phyloP scores from a whole-genome alignment of 2,113 vertebrate species.

The Tragelaphus buxtoni region DNA sequence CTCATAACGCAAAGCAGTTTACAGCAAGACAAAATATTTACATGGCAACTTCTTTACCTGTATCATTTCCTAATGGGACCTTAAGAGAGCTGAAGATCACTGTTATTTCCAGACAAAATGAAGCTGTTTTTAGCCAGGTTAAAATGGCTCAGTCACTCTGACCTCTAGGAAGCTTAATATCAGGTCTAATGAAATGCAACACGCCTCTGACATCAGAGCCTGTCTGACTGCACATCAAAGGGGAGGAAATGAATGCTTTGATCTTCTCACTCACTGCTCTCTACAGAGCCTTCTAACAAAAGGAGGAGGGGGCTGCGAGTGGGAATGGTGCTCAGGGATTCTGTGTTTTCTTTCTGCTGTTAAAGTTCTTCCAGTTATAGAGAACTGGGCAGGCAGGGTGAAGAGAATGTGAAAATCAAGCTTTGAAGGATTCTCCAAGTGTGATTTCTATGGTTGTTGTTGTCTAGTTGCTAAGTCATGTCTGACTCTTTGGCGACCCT shows the following conservation, averaged over 20 bases:
- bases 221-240: conserved; percentile 59
- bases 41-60: neutral
- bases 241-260: conserved; percentile 53
- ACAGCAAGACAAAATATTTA: neutral
- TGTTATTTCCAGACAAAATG: neutral
- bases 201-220: conserved; percentile 33
- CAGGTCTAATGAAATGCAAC: conserved; percentile 44
- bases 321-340: neutral
- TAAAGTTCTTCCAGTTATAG: neutral
- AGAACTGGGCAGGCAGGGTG: neutral
- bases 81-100: neutral
- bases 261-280: conserved; percentile 32
- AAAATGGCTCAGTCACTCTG: neutral
- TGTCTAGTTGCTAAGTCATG: neutral
- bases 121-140: neutral
- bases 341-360: neutral
- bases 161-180: conserved; percentile 9
- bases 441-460: neutral
- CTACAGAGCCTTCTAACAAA: neutral
- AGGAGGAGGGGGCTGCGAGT: neutral
- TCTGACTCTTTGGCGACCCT: neutral
- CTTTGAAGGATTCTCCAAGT: neutral
- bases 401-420: neutral
- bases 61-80: neutral
- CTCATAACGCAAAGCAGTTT: neutral